These are phyloP conservation scores for Xanthia icteritia DNA, from an alignment of 2,888 invertebrate genomes.

Conservation along the genomic window DNA sequence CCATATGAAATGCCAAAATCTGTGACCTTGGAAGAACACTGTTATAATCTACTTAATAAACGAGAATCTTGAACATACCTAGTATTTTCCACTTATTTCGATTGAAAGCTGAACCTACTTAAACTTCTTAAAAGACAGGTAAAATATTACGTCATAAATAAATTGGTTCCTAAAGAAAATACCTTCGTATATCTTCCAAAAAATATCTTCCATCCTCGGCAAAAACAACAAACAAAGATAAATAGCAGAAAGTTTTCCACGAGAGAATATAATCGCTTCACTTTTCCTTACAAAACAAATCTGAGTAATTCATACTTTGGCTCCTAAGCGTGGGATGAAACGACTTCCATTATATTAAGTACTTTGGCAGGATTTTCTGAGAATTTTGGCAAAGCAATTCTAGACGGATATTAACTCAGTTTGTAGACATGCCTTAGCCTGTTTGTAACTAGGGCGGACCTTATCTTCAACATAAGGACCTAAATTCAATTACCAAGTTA, in stretches of 20 bases:
- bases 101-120: conserved; percentile 1
- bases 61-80: neutral
- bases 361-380: conserved; percentile 13
- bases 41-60: neutral
- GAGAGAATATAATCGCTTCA: conserved; percentile 58
- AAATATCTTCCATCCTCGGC: conserved; percentile 36
- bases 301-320: conserved; percentile 51
- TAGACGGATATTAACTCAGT: neutral
- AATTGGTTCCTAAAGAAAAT: conserved; percentile 41
- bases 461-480: neutral
- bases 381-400: conserved; percentile 3
- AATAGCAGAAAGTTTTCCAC: conserved; percentile 50
- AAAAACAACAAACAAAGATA: conserved; percentile 60
- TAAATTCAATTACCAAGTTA: neutral
- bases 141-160: conserved; percentile 29
- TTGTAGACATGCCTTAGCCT: neutral
- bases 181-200: conserved; percentile 33
- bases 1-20: neutral
- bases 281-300: conserved; percentile 57
- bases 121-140: conserved; percentile 24
- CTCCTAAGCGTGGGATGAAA: conserved; percentile 40
- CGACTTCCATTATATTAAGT: conserved; percentile 42
- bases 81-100: conserved; percentile 7
- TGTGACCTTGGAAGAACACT: neutral
- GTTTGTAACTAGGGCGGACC: neutral